Evolutionary conservation across 2,113 vertebrate genomes (phyloP), one percentile per base, ranked within the genome.

Genomic region (Pavo muticus): DNA sequence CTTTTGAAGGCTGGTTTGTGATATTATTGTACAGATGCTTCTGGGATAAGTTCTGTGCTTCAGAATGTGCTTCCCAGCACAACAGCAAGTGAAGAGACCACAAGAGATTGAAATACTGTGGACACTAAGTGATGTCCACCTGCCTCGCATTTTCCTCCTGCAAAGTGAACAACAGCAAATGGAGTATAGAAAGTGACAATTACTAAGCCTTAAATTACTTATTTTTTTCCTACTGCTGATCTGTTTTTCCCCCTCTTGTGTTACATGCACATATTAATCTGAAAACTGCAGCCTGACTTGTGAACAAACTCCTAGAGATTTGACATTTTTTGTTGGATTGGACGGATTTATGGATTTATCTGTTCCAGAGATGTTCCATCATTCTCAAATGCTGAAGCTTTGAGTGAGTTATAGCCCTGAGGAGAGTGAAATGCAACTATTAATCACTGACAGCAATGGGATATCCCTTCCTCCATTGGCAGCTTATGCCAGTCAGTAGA

Each of bases 1-100:
- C 79, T 80, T 88, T 71, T 78, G 60, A 86, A 94, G 57, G 32
- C 75, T 83, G 61, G 29, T 68, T 93, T 60, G 11, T 97, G 89
- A 92, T 92, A 81, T 84, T 89, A 21, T 80, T 87, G 30, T 68
- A 13, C 72, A 64, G 60, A 48, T 71, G 39, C 4, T 70, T 97
- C 77, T 12, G 65, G 76, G 47, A 57, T 54, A 88, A 91, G 30
- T 14, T 0, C 0, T 75, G 29, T 73, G 63, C 42, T 87, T 90
- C 56, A 56, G 39, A 70, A 59, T 77, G 32, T 3, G 2, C 23
- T 85, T 93, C 77, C 59, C 35, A 74, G 39, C 32, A 77, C 32
- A 90, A 60, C 23, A 91, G 54, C 42, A 91, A 60, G 74, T 60
- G 10, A 77, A 83, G 47, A 25, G 24, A 60, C 42, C 56, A 39